Base-by-base conservation (phyloP, 2,888 invertebrate genomes). In the Conchocele bisecta region DNA sequence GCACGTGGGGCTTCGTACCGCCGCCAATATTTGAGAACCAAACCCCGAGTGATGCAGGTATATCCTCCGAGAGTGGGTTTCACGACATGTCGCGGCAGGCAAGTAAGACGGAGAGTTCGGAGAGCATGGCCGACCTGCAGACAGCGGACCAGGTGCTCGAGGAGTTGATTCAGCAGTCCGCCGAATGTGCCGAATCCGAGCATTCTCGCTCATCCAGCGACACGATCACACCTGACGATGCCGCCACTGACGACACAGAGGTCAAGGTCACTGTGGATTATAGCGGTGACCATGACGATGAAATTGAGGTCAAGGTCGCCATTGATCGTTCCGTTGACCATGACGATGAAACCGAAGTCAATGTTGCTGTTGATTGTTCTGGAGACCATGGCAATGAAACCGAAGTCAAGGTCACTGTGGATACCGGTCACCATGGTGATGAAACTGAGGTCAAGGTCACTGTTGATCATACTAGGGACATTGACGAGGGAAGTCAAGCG, bases 61-160 rank as follows among this genome's bases (percentile, higher is more conserved):
- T 66, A 1, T 82, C 86, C 0, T 79, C 82, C 0, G 88, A 86
- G 58, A 87, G 86, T 50, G 80, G 81, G 13, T 75, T 83, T 33
- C 84, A 82, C 65, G 86, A 86, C 66, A 83, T 87, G 84, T 86
- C 87, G 4, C 80, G 88, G 0, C 88, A 88, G 65, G 87, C 83
- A 15, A 88, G 88, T 54, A 85, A 86, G 51, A 86, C 87, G 0
- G 88, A 87, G 70, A 87, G 87, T 67, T 82, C 73, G 4, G 86
- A 85, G 17, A 86, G 83, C 29, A 69, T 69, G 0, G 68, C 78
- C 4, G 86, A 85, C 26, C 39, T 59, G 1, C 53, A 65, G 6
- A 73, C 79, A 22, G 37, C 33, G 48, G 77, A 77, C 41, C 65
- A 53, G 29, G 69, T 57, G 1, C 56, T 76, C 20, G 76, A 72